Percentiles rank a stretch among this genome's conserved stretches.
Conservation (phyloP, 1,140 invertebrate species). For the Drosophila sturtevanti region DNA sequence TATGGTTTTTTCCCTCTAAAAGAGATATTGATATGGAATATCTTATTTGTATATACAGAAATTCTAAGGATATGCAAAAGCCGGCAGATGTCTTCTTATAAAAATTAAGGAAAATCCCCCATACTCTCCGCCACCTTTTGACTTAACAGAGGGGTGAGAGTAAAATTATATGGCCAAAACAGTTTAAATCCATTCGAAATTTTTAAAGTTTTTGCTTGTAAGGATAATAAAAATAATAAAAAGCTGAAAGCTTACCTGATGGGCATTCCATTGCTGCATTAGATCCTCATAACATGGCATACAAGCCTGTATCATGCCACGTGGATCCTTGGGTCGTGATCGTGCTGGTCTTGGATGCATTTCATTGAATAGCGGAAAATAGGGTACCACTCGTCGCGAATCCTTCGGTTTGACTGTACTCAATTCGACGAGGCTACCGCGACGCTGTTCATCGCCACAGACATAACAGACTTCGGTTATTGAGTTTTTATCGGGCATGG, state of each 20-base stretch:
- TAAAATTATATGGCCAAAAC: no score
- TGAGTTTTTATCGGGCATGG: conserved; percentile 95
- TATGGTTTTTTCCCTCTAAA: background rate
- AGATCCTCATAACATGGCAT: conserved; percentile 91
- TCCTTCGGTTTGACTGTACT: conserved; percentile 85
- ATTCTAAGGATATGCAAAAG: no score
- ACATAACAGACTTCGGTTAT: conserved; percentile 94
- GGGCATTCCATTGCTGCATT: conserved; percentile 91
- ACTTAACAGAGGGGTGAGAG: no score
- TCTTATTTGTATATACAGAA: no score
- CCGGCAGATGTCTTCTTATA: no score
- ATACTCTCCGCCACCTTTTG: no score
- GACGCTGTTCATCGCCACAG: conserved; percentile 93
- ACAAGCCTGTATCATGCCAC: conserved; percentile 90
- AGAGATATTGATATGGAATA: background rate
- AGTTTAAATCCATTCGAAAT: no score
- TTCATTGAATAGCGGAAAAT: conserved; percentile 92
- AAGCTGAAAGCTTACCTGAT: conserved; percentile 85
- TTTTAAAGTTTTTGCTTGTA: no score
- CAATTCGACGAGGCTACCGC: conserved; percentile 88
- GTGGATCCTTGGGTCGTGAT: conserved; percentile 92
- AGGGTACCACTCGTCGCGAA: conserved; percentile 84
- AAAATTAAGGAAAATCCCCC: no score
- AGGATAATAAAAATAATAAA: no score
- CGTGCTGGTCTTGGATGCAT: conserved; percentile 91